Evolutionary conservation across 2,113 vertebrate species (phyloP), one percentile per base, ranked within the genome.

Genomic region (Atherinomorus stipes): DNA sequence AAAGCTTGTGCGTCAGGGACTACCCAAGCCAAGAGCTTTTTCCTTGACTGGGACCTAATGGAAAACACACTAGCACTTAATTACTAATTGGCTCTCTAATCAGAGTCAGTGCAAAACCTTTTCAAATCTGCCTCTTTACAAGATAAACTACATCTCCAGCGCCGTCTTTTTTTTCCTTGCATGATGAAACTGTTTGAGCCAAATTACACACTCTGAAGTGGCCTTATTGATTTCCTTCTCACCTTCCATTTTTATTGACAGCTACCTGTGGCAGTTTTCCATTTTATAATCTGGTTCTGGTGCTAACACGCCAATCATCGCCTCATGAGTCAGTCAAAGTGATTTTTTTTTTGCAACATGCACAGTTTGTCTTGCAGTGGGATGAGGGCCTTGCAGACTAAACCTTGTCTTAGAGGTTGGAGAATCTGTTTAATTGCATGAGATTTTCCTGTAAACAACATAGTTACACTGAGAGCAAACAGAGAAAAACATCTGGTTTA

Each of bases 51-150:
- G 63, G 45, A 68, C 70, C 81, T 83, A 81, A 90, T 83, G 72
- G 69, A 80, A 92, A 89, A 90, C 70, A 88, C 71, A 89, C 69
- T 54, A 84, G 79, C 83, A 81, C 87, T 90, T 86, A 60, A 85
- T 82, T 84, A 80, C 73, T 85, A 91, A 90, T 92, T 86, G 86
- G 74, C 80, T 86, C 71, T 82, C 54, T 84, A 80, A 90, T 90
- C 71, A 87, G 49, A 81, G 58, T 60, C 50, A 42, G 68, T 26
- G 13, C 51, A 44, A 70, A 88, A 87, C 86, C 85, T 83, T 88
- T 87, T 88, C 81, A 84, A 78, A 84, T 78, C 71, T 60, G 64
- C 60, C 72, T 64, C 76, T 81, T 56, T 49, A 47, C 28, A 59
- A 63, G 53, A 74, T 61, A 74, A 86, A 84, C 77, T 71, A 26